These are phyloP conservation scores for Manis javanica DNA, from an alignment of 2,797 vertebrate genomes.

Conservation along the genomic window DNA sequence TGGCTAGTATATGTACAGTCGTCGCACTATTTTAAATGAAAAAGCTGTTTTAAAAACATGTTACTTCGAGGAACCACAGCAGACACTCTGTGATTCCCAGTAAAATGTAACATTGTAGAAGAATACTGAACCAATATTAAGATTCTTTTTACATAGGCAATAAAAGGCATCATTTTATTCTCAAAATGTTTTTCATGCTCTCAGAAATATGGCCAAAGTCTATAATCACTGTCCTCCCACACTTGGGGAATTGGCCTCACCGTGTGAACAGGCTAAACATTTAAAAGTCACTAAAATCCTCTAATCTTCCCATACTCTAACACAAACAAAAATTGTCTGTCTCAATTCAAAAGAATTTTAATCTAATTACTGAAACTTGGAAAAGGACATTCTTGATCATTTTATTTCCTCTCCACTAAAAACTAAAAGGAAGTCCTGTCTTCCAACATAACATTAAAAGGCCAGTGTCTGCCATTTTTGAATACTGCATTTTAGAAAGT, in stretches of 20 bases:
- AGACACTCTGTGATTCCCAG: neutral
- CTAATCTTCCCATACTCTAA: constrained; percentile 65
- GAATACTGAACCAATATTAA: constrained; percentile 34
- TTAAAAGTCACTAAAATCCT: neutral
- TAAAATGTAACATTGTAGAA: neutral
- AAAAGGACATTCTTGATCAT: constrained; percentile 57
- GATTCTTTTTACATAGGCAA: neutral
- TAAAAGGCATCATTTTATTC: constrained; percentile 29
- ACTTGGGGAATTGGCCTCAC: neutral
- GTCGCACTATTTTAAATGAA: neutral
- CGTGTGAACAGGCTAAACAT: constrained; percentile 50
- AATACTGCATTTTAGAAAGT: neutral
- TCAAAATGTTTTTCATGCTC: neutral
- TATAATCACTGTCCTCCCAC: constrained; percentile 53
- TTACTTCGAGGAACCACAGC: neutral
- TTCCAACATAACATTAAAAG: constrained; percentile 37
- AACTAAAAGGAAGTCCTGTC: constrained; percentile 65
- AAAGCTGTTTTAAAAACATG: neutral
- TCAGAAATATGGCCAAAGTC: constrained; percentile 35
- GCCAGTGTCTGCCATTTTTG: neutral
- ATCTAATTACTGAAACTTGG: constrained; percentile 72
- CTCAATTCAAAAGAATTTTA: constrained; percentile 71
- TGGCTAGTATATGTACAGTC: neutral
- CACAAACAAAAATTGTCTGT: constrained; percentile 65
- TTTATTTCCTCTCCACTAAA: constrained; percentile 66